These are phyloP conservation scores for Campoletis raptor DNA, from an alignment of 2,888 invertebrate genomes.

Conservation along the genomic window DNA sequence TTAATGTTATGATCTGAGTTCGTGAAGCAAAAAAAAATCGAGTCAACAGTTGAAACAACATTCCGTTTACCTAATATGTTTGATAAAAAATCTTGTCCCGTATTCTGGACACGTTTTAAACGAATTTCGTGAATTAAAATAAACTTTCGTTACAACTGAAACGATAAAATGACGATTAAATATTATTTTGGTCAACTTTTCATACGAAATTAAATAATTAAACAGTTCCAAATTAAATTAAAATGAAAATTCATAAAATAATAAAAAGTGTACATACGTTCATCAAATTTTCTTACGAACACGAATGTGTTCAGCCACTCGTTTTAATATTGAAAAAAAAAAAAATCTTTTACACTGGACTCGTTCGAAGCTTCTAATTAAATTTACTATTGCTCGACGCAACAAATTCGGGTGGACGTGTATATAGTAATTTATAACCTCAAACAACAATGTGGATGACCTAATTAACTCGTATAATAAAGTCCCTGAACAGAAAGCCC, in stretches of 20 bases:
- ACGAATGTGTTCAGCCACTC: not conserved
- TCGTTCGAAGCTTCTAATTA: constrained; percentile 7
- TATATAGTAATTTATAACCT: not conserved
- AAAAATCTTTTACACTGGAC: not conserved
- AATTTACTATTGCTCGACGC: not conserved
- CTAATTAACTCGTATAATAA: not conserved
- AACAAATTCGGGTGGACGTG: not conserved
- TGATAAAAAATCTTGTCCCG: not conserved
- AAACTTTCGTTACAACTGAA: not conserved
- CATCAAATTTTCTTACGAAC: not conserved
- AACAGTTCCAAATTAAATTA: not conserved
- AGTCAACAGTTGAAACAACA: no score
- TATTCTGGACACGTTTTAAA: not conserved
- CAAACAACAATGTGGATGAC: not conserved
- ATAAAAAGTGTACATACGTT: not conserved
- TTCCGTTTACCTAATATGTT: not conserved
- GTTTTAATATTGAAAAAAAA: not conserved
- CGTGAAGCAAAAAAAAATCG: no score
- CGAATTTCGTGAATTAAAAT: not conserved
- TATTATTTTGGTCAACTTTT: not conserved
- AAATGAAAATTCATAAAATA: not conserved
- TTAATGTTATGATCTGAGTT: no score
- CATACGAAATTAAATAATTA: not conserved
- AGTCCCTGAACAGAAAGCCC: not conserved
- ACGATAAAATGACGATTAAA: not conserved